Base-by-base conservation (phyloP, 1,140 invertebrate genomes). In the Pseudomyrmex pallidus region DNA sequence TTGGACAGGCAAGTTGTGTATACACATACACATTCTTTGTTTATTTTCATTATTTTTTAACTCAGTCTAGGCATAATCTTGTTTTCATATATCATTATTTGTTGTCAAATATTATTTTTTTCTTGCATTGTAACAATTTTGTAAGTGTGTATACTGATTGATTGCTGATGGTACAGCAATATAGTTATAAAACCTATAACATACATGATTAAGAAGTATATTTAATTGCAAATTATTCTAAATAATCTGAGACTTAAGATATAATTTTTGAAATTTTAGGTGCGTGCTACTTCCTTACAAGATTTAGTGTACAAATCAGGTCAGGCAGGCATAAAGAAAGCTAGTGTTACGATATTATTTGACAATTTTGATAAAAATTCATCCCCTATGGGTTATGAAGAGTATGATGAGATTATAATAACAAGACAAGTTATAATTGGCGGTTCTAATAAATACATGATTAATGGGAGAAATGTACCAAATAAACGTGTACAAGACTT, bases 301-400 rank as follows among this genome's bases (percentile, higher is more conserved):
- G 99, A 99, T 90, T 94, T 99, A 64, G 98, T 99, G 25, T 99
- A 98, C 94, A 99, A 99, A 94, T 97, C 97, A 95, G 99, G 99
- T 0, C 99, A 99, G 93, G 98, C 98, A 57, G 99, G 99, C 8
- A 96, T 99, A 64, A 99, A 97, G 9, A 99, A 99, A 94, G 99
- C 99, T 10, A 98, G 97, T 54, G 99, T 99, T 52, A 98, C 98
- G 64, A 97, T 99, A 85, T 97, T 96, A 7, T 99, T 99, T 95
- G 98, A 99, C 91, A 99, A 99, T 92, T 94, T 92, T 0, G 97
- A 99, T 93, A 96, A 96, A 87, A 95, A 95, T 13, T 96, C 98
- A 85, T 97, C 97, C 87, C 99, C 99, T 9, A 95, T 98, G 86
- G 98, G 98, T 8, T 99, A 99, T 95, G 98, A 99, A 92, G 96